These are phyloP conservation scores for Archips crataeganus DNA, from an alignment of 2,888 invertebrate genomes.

Conservation along the genomic window DNA sequence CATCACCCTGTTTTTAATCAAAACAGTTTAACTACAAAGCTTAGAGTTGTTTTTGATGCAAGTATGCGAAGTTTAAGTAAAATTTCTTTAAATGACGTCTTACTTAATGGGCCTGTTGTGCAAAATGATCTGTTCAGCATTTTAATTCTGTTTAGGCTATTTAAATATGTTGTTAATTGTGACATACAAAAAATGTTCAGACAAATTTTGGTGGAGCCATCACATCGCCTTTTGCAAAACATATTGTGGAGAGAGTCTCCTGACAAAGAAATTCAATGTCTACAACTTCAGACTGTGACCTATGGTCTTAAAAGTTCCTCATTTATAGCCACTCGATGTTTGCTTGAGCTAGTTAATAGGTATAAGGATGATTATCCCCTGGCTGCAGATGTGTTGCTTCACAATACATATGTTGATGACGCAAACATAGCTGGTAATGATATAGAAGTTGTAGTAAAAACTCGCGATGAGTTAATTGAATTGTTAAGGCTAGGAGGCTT, in stretches of 20 bases:
- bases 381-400: constrained; percentile 20
- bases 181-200: constrained; percentile 25
- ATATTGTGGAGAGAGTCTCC: constrained; percentile 15
- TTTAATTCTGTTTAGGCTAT: constrained; percentile 14
- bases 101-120: constrained; percentile 19
- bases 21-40: constrained; percentile 1
- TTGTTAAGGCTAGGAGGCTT: neutral
- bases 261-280: constrained; percentile 10
- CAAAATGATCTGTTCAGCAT: constrained; percentile 15
- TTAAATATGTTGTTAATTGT: constrained; percentile 12
- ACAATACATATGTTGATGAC: constrained; percentile 20
- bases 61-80: neutral
- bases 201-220: neutral
- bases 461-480: neutral
- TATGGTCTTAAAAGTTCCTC: constrained; percentile 12
- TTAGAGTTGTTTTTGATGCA: constrained; percentile 4
- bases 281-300: constrained; percentile 2
- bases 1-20: constrained; percentile 32
- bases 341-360: constrained; percentile 7
- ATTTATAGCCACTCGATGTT: constrained; percentile 2
- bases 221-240: constrained; percentile 17
- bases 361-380: constrained; percentile 5
- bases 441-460: neutral
- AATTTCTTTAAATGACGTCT: constrained; percentile 19
- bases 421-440: neutral